Evolutionary conservation across 1,140 invertebrate species (phyloP), one percentile per base, ranked within the genome.

Genomic region (Procambarus clarkii): DNA sequence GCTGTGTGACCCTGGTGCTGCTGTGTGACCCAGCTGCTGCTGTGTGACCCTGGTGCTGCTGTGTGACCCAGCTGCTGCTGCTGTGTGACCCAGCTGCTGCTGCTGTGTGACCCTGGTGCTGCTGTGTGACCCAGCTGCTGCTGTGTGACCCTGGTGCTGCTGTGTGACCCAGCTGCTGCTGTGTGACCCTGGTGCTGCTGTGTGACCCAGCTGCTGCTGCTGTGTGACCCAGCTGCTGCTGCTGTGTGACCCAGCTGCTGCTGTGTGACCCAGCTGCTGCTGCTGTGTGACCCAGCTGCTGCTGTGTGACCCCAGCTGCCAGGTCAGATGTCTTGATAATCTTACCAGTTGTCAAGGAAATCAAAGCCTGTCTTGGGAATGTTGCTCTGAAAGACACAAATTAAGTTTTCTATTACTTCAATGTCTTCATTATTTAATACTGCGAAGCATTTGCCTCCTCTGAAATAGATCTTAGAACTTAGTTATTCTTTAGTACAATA

Each of bases 261-360:
- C 2, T 13, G 2, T 58, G 54, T 64, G 60, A 64, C 21, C 60
- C 13, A 11, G 60, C 13, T 64, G 60, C 3, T 1, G 13, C 60
- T 54, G 60, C 21, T 18, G 3, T 18, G 18, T 64, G 60, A 64
- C 21, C 60, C 18, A 21, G 18, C 34, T 34, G 34, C 11, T 54
- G 60, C 21, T 18, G 3, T 18, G 18, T 64, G 60, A 64, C 21
- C 60, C 18, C n/a, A 21, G 18, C 34, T 34, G 34, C 11, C 64
- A 18, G 46, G 48, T 60, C n/a, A 7, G n/a, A 69, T 34, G 50
- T 64, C 21, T 54, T 44, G 24, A 13, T 18, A 54, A 45, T 18
- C 77, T 85, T 91, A 91, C 89, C 89, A 91, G 76, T 91, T 86
- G 82, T 91, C 89, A 13, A 91, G 76, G 58, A 91, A 91, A 58